These are phyloP conservation scores for Caprella mutica DNA, from an alignment of 2,888 invertebrate species.

Conservation along the genomic window DNA sequence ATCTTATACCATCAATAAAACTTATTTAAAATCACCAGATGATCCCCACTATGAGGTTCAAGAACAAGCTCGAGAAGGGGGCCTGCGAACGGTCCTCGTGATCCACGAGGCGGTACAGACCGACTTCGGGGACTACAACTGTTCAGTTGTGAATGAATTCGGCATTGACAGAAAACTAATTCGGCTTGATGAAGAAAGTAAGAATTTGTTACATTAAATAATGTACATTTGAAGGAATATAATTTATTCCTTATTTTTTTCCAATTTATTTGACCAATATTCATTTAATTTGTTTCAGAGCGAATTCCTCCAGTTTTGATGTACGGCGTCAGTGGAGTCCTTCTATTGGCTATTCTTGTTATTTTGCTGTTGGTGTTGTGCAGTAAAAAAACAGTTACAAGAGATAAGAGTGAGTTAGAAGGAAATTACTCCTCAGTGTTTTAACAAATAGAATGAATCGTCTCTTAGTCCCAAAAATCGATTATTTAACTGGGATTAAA, in stretches of 20 bases:
- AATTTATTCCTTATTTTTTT: no score
- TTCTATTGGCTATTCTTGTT: neutral
- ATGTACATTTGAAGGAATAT: no score
- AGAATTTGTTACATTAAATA: neutral
- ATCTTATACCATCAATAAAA: neutral
- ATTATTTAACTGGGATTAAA: no score
- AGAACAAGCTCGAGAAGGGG: conserved; percentile 63
- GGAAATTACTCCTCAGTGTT: no score
- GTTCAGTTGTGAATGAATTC: conserved; percentile 80
- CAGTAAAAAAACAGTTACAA: conserved; percentile 6
- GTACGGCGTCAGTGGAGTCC: neutral
- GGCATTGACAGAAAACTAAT: conserved; percentile 76
- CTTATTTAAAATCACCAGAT: conserved; percentile 34
- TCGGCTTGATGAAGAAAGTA: conserved; percentile 44
- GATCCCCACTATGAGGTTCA: conserved; percentile 57
- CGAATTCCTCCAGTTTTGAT: neutral
- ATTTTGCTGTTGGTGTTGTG: neutral
- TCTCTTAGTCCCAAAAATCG: no score
- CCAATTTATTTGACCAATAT: no score
- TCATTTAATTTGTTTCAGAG: neutral
- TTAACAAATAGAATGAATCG: no score
- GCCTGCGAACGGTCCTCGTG: conserved; percentile 73
- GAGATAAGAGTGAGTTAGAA: no score
- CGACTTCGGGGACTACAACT: conserved; percentile 86
- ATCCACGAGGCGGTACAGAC: conserved; percentile 71